Conservation (phyloP, 2,888 invertebrate genomes). For the Megamerina dolium region DNA sequence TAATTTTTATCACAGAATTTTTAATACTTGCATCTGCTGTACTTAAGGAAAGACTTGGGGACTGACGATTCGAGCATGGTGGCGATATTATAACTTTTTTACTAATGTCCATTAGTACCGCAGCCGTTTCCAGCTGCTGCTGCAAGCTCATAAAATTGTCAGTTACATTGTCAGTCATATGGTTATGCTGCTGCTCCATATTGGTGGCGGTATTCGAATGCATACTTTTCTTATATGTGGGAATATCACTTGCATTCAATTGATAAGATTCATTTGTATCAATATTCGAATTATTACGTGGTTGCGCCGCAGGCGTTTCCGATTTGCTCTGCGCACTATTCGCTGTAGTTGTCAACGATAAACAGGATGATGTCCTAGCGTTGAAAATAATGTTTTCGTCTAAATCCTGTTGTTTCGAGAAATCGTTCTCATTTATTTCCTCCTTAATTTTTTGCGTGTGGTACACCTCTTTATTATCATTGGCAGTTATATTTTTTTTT, state of each 20-base stretch:
- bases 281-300: background rate
- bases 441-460: background rate
- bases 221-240: background rate
- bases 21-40: slow-evolving; percentile 46
- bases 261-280: background rate
- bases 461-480: slow-evolving; percentile 18
- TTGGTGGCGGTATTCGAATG: background rate
- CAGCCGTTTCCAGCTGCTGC: slow-evolving; percentile 49
- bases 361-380: too few species aligned
- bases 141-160: slow-evolving; percentile 39
- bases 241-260: background rate
- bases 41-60: slow-evolving; percentile 35
- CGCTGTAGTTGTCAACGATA: too few species aligned
- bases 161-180: too few species aligned
- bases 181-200: background rate
- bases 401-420: too few species aligned
- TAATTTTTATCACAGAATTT: slow-evolving; percentile 50
- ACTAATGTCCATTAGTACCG: slow-evolving; percentile 50
- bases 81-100: slow-evolving; percentile 49
- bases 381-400: too few species aligned
- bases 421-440: background rate
- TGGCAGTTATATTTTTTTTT: slow-evolving; percentile 22
- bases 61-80: slow-evolving; percentile 47
- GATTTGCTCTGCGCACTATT: too few species aligned
- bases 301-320: too few species aligned